Evolutionary conservation across 1,140 invertebrate genomes (phyloP), one percentile per base, ranked within the genome.

Genomic region (Platyscapa corneri): DNA sequence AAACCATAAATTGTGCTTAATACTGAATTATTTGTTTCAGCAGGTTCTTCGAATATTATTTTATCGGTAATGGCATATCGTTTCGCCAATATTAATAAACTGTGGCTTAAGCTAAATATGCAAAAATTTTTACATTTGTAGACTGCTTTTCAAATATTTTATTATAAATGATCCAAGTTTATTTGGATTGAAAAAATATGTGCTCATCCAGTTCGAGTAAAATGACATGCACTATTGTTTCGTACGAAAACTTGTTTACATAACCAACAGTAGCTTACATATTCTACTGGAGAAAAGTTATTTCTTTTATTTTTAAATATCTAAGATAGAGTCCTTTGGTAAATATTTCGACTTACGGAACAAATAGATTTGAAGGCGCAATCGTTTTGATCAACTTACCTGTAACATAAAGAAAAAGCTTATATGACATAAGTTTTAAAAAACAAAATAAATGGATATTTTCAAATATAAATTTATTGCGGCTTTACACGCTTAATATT

Each of bases 361-460:
- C 20, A 20, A 60, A 27, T 27, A 37, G 32, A 70, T 37, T 20
- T 37, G 32, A 1, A 3, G 18, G 20, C 18, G 20, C 16, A 37
- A 70, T 37, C 27, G 6, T 0, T n/a, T 42, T 34, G 37, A 27
- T 39, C 5, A 75, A 84, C 81, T 81, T 39, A 76, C n/a, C 76
- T 74, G 42, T 32, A 60, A 53, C 60, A 77, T 7, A 77, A 83
- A 77, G 42, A 42, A 8, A 83, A 67, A 64, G 32, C 46, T 46
- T 30, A 46, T 32, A 46, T n/a, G 12, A 30, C 0, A 30, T 81
- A 46, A 5, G 14, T 67, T 37, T 79, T 67, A 3, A 12, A 67
- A 34, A 32, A 67, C 5, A 60, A 60, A 60, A 27, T 60, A 27
- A 60, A 16, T 16, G 16, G 3, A 53, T n/a, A n/a, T n/a, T n/a